These are phyloP conservation scores for Cheilosia vernalis DNA, from an alignment of 2,888 invertebrate species.

Conservation along the genomic window DNA sequence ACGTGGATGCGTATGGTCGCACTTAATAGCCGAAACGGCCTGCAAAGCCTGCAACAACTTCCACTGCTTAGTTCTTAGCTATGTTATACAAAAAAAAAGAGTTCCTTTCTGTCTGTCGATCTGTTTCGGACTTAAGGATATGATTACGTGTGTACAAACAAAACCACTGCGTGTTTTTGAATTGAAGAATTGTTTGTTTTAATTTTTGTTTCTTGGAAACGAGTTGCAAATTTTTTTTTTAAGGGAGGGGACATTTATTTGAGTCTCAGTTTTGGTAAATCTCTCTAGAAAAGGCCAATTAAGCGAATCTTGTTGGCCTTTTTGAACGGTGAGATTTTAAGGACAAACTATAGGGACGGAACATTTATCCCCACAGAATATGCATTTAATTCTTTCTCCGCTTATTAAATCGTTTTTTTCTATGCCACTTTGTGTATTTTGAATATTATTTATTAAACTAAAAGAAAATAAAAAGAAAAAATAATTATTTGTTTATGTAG, in stretches of 20 bases:
- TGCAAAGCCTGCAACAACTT: constrained; percentile 71
- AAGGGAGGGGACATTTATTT: neutral
- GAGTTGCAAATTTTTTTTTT: neutral
- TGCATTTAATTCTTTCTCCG: constrained; percentile 57
- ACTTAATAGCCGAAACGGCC: constrained; percentile 77
- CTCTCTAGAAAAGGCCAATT: constrained; percentile 64
- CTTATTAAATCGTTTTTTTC: constrained; percentile 38
- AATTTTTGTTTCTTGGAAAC: constrained; percentile 3
- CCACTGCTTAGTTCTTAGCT: constrained; percentile 72
- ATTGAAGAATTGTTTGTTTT: constrained; percentile 12
- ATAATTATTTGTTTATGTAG: constrained; percentile 15
- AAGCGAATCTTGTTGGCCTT: constrained; percentile 64
- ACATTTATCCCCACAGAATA: constrained; percentile 13
- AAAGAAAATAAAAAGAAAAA: constrained; percentile 10
- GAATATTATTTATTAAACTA: constrained; percentile 58
- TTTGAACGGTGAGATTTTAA: constrained; percentile 42
- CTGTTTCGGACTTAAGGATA: constrained; percentile 56
- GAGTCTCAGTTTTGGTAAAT: neutral
- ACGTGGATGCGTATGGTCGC: constrained; percentile 82
- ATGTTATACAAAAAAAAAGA: constrained; percentile 12
- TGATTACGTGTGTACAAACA: constrained; percentile 8
- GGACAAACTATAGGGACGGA: neutral
- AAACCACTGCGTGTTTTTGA: constrained; percentile 15
- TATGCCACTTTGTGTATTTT: constrained; percentile 70
- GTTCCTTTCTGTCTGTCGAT: constrained; percentile 69